Evolutionary conservation across 1,140 invertebrate species (phyloP).

Genomic region (Zaprionus kolodkinae): DNA sequence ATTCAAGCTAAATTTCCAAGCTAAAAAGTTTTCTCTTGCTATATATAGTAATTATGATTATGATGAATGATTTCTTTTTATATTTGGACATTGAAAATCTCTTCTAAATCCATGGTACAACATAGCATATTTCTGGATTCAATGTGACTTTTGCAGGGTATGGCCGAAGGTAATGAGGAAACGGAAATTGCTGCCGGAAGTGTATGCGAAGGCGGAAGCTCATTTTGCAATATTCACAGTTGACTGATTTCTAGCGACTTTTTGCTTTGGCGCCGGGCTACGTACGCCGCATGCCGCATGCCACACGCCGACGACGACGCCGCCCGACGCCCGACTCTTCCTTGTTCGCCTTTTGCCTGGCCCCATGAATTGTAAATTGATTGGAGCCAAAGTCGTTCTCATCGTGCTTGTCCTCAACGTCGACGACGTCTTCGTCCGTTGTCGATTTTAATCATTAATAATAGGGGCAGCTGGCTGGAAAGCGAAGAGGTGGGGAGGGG

Average conservation of each 20-base stretch:
- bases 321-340: background rate
- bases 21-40: too few species aligned
- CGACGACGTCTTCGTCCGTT: constrained; percentile 35
- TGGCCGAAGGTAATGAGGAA: constrained; percentile 76
- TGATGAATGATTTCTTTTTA: too few species aligned
- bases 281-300: background rate
- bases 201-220: constrained; percentile 76
- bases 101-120: too few species aligned
- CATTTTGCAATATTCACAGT: constrained; percentile 82
- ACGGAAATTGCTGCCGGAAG: constrained; percentile 83
- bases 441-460: constrained; percentile 76
- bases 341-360: constrained; percentile 1
- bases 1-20: too few species aligned
- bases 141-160: constrained; percentile 30
- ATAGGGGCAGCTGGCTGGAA: constrained; percentile 9
- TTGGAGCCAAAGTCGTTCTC: constrained; percentile 61
- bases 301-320: background rate
- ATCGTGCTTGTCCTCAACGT: background rate
- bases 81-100: too few species aligned
- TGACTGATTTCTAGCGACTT: constrained; percentile 77
- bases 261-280: constrained; percentile 44
- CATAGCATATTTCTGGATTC: background rate
- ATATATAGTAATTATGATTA: too few species aligned
- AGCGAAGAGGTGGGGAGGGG: background rate
- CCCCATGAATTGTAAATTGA: constrained; percentile 79